phyloP scores from a whole-genome alignment of 2,113 vertebrate species.

The Xyrauchen texanus region DNA sequence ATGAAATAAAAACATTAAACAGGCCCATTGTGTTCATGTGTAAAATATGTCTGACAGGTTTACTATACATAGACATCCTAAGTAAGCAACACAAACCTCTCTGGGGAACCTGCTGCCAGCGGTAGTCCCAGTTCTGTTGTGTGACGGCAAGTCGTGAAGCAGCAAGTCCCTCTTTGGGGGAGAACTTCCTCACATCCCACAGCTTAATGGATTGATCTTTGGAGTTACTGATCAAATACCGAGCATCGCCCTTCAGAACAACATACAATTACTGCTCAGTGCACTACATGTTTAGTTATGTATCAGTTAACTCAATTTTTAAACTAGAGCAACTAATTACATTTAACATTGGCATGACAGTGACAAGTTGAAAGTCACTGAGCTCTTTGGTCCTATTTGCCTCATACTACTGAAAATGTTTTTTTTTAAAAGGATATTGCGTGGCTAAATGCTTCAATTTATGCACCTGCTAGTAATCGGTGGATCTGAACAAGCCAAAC shows the following conservation, averaged over 20 bases:
- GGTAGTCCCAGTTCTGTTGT: slow-evolving; percentile 94
- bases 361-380: too few relatives aligned
- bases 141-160: slow-evolving; percentile 87
- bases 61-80: background rate
- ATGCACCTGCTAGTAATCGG: too few relatives aligned
- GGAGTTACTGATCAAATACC: slow-evolving; percentile 92
- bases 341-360: too few relatives aligned
- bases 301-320: too few relatives aligned
- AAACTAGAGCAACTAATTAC: too few relatives aligned
- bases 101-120: slow-evolving; percentile 91
- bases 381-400: too few relatives aligned
- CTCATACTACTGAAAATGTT: too few relatives aligned
- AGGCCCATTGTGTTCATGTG: background rate
- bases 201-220: slow-evolving; percentile 95
- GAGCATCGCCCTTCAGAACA: slow-evolving; percentile 81
- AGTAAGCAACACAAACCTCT: slow-evolving; percentile 73
- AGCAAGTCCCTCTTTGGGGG: slow-evolving; percentile 84
- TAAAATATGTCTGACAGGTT: background rate
- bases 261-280: background rate
- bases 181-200: slow-evolving; percentile 89
- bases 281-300: background rate
- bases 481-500: too few relatives aligned
- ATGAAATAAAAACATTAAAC: too few relatives aligned
- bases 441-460: too few relatives aligned
- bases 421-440: too few relatives aligned